A percentile compares a stretch with the other conserved stretches of the same genome.
These are phyloP conservation scores for Phortica okadai DNA, from an alignment of 2,888 invertebrate genomes.

Conservation along the genomic window DNA sequence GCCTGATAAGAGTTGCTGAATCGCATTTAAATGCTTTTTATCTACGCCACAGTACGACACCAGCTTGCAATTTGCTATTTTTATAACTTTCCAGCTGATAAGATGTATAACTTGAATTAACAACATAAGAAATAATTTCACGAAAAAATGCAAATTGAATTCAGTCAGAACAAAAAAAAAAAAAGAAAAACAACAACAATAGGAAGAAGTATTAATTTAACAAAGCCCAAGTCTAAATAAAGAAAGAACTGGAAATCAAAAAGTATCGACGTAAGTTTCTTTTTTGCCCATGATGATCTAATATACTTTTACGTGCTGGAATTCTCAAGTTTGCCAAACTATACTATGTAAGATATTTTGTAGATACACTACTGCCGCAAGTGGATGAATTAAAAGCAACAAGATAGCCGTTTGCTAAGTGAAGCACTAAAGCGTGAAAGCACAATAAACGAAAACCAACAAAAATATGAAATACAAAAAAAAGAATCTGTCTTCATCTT, in stretches of 20 bases:
- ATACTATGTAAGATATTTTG: not conserved
- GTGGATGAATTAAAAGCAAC: not conserved
- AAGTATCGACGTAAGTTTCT: not conserved
- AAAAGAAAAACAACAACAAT: not conserved
- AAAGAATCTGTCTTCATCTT: no score
- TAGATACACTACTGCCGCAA: not conserved
- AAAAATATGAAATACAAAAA: not conserved
- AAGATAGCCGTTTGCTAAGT: no score
- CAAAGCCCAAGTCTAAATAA: no score
- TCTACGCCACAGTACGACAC: not conserved
- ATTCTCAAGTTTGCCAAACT: not conserved
- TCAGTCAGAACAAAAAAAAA: not conserved
- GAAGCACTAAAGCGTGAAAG: not conserved
- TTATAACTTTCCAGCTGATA: slow-evolving; percentile 27
- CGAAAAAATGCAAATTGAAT: slow-evolving; percentile 29
- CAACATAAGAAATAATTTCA: not conserved
- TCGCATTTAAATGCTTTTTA: not conserved
- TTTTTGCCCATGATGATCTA: slow-evolving; percentile 18
- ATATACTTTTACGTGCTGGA: not conserved
- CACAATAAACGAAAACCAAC: not conserved
- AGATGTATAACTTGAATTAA: not conserved
- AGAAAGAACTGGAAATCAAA: not conserved
- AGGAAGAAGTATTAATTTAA: not conserved
- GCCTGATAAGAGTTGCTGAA: not conserved
- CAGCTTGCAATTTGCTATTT: not conserved